phyloP scores from a whole-genome alignment of 2,797 vertebrate genomes.

The Semotilus atromaculatus region DNA sequence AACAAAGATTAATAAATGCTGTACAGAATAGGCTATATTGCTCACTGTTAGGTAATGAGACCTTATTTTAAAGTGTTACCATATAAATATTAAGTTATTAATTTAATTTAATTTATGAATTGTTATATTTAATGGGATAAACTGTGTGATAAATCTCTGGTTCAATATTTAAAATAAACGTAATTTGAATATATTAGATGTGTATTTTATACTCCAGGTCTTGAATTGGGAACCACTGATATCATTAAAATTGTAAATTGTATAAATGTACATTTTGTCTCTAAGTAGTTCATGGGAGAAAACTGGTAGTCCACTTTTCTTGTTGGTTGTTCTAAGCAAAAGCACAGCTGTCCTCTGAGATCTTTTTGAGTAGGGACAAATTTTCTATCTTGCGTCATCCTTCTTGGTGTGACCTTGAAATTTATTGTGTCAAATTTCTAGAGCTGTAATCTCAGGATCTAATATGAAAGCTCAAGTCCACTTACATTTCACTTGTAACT shows the following conservation, averaged over 20 bases:
- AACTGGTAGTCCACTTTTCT: neutral
- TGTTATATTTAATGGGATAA: too few species aligned
- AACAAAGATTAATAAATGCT: too few species aligned
- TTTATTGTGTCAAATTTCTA: conserved; percentile 6
- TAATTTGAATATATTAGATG: too few species aligned
- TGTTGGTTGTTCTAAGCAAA: neutral
- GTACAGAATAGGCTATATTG: too few species aligned
- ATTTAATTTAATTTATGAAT: too few species aligned
- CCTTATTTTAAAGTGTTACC: too few species aligned
- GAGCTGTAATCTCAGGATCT: neutral
- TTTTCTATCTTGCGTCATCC: neutral
- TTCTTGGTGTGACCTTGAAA: neutral
- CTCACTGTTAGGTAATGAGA: too few species aligned
- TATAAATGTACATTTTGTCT: neutral
- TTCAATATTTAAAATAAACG: too few species aligned
- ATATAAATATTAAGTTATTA: too few species aligned
- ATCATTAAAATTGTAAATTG: neutral
- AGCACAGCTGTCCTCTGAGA: neutral
- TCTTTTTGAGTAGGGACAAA: neutral
- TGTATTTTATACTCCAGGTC: neutral
- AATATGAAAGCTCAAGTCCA: neutral
- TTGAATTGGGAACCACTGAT: neutral
- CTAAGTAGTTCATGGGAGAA: neutral
- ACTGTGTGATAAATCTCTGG: too few species aligned
- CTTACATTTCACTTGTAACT: neutral